Conservation (phyloP, 2,888 invertebrate species). For the Linnaemya tessellans region DNA sequence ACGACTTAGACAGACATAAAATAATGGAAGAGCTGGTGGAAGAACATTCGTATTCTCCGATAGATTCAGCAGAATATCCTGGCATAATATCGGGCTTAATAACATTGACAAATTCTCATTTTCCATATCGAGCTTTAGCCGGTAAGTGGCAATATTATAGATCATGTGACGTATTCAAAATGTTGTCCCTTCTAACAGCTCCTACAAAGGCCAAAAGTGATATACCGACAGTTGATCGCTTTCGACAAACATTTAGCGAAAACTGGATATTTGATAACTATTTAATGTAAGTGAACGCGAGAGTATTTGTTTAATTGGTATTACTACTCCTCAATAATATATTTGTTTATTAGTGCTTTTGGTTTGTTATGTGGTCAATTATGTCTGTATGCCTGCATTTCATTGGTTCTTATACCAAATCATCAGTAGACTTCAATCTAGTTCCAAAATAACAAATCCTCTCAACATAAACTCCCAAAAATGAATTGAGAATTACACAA, state of each 20-base stretch:
- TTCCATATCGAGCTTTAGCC: slow-evolving; percentile 73
- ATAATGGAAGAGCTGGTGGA: background rate
- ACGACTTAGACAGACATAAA: slow-evolving; percentile 73
- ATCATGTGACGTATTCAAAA: background rate
- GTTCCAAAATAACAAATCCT: no score
- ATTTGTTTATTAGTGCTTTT: no score
- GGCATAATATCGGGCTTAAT: background rate
- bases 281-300: slow-evolving; percentile 58
- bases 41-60: background rate
- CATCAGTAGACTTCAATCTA: no score
- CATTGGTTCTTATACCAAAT: no score
- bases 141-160: slow-evolving; percentile 74
- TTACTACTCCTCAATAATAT: no score
- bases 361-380: no score
- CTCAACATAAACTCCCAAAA: no score
- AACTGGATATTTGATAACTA: slow-evolving; percentile 87
- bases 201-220: no score
- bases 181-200: background rate
- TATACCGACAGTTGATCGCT: background rate
- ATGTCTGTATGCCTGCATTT: no score
- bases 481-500: no score
- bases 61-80: background rate
- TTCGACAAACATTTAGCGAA: slow-evolving; percentile 84
- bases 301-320: no score
- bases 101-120: slow-evolving; percentile 76